These are phyloP conservation scores for Oriolus oriolus DNA, from an alignment of 2,113 vertebrate genomes.

Conservation along the genomic window DNA sequence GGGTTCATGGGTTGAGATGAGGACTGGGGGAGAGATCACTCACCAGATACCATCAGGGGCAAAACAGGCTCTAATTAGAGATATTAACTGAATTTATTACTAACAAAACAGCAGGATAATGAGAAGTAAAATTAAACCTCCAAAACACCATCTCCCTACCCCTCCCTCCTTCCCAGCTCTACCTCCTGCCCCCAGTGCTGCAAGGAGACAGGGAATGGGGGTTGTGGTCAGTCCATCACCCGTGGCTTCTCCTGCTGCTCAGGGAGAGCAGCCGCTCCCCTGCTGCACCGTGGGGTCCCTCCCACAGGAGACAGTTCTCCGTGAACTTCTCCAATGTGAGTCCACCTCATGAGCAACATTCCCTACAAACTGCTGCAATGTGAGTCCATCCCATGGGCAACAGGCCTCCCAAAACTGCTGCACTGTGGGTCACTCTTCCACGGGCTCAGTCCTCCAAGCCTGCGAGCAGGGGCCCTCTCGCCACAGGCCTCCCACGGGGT, in stretches of 20 bases:
- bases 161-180: neutral
- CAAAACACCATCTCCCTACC: neutral
- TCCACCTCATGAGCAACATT: neutral
- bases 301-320: neutral
- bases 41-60: neutral
- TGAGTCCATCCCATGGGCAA: neutral
- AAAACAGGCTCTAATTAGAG: neutral
- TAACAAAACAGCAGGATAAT: neutral
- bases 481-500: too few relatives aligned
- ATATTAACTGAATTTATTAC: neutral
- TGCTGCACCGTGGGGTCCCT: neutral
- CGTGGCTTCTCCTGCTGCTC: neutral
- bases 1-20: neutral
- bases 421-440: neutral
- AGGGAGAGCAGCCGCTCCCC: neutral
- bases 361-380: neutral
- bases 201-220: neutral
- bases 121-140: neutral
- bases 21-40: neutral
- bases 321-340: neutral
- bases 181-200: neutral
- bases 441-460: neutral
- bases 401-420: neutral
- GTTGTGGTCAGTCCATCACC: neutral
- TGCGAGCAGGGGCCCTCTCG: neutral